A percentile compares a stretch with the other conserved stretches of the same genome.
Evolutionary conservation across 2,113 vertebrate genomes (phyloP).

Genomic region (Pelobates fuscus): DNA sequence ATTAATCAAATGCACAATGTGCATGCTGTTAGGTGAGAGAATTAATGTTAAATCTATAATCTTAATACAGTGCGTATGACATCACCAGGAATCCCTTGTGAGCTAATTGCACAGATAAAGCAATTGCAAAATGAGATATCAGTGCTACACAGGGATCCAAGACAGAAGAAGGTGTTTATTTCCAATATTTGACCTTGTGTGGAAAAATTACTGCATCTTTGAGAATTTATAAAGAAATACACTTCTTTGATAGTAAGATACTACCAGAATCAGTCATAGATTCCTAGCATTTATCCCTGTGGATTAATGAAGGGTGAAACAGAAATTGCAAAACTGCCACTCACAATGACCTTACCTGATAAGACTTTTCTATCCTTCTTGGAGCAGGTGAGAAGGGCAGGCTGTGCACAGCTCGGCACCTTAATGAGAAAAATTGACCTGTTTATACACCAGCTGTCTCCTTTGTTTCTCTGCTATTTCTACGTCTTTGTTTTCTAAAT

Average conservation of each 20-base stretch:
- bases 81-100: too few relatives aligned
- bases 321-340: conserved; percentile 53
- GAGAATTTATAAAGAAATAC: not conserved
- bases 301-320: conserved; percentile 64
- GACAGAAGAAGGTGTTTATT: too few relatives aligned
- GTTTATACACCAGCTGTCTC: conserved; percentile 59
- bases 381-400: conserved; percentile 58
- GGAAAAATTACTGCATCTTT: not conserved
- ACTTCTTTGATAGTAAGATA: conserved; percentile 26
- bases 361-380: conserved; percentile 57
- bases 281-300: conserved; percentile 52
- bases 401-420: conserved; percentile 35
- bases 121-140: too few relatives aligned
- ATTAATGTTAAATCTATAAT: too few relatives aligned
- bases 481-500: conserved; percentile 49
- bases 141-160: too few relatives aligned
- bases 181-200: too few relatives aligned
- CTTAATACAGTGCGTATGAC: too few relatives aligned
- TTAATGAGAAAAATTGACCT: conserved; percentile 71
- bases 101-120: too few relatives aligned
- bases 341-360: conserved; percentile 59
- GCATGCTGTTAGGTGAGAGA: too few relatives aligned
- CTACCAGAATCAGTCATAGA: conserved; percentile 10
- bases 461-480: conserved; percentile 54
- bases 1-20: too few relatives aligned